phyloP scores from a whole-genome alignment of 1,140 invertebrate genomes.

The Augochlora pura region DNA sequence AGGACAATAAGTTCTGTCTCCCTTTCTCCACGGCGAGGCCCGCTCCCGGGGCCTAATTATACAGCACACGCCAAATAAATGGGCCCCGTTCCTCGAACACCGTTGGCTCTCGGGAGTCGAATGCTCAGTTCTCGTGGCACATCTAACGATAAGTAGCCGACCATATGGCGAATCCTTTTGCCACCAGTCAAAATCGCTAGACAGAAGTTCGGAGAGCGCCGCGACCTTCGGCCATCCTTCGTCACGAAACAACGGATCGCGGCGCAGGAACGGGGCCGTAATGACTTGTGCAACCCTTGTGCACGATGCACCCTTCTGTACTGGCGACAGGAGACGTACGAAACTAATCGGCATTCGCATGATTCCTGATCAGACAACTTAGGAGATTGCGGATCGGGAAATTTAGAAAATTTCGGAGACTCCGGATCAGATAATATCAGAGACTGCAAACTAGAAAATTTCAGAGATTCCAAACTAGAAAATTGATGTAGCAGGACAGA shows the following conservation, averaged over 20 bases:
- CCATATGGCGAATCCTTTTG: constrained; percentile 76
- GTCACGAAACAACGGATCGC: constrained; percentile 7
- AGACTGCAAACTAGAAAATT: no score
- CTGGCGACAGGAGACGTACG: no score
- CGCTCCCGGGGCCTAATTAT: constrained; percentile 70
- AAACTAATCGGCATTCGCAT: no score
- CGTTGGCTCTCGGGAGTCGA: constrained; percentile 61
- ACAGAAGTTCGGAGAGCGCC: constrained; percentile 14
- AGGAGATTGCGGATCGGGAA: no score
- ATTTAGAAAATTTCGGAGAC: no score
- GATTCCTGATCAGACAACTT: no score
- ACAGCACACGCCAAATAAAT: constrained; percentile 74
- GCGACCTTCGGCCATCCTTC: constrained; percentile 47
- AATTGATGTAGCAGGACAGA: no score
- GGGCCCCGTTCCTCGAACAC: constrained; percentile 65
- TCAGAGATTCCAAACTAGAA: no score
- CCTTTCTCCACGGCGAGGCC: constrained; percentile 40
- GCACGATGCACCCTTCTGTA: no score
- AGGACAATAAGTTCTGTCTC: constrained; percentile 52
- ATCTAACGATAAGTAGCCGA: constrained; percentile 50
- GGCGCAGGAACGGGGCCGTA: not conserved
- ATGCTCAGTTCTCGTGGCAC: constrained; percentile 45
- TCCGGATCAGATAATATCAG: no score
- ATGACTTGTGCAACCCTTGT: no score
- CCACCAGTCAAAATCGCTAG: constrained; percentile 59